Evolutionary conservation across 2,888 invertebrate species (phyloP), one percentile per base, ranked within the genome.

Genomic region (Nymphalis urticae): DNA sequence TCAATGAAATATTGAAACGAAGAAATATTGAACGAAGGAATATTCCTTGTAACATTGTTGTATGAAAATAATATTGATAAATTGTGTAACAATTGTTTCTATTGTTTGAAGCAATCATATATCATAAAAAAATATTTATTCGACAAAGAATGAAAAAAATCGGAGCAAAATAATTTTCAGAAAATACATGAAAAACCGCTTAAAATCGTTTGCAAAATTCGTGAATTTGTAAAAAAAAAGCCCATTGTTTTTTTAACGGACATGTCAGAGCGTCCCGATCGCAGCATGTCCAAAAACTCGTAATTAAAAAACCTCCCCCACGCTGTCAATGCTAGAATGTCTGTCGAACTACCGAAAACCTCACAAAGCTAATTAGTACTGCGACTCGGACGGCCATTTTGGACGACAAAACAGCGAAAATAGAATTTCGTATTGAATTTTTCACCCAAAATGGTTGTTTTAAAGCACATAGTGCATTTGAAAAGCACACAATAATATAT

Each of bases 281-380:
- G 69, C 70, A 60, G 48, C 63, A 58, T 64, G 63, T 68, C 68
- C 66, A 69, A 73, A 70, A 72, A 66, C 66, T 64, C 69, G 72
- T 76, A 74, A 75, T 75, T 75, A 75, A 76, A 76, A 74, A 74
- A 66, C 72, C 73, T 66, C 74, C 74, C 69, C 70, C 69, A 62
- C 66, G 68, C 74, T 70, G 75, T 76, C 76, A 74, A 69, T 73
- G 73, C 63, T 64, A 70, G 68, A 65, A 72, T 64, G 65, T 64
- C 73, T 72, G 73, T 68, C 75, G 74, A 76, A 74, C 75, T 73
- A 74, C 64, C 70, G 72, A 71, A 66, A 73, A 68, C 73, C 71
- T 61, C 72, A 73, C 74, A 72, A 70, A 70, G 67, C 73, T 77
- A 75, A 75, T 75, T 74, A 75, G 72, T 42, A 27, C 36, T 62